A percentile compares a stretch with the other conserved stretches of the same genome.
Conservation (phyloP, 2,113 vertebrate genomes). For the Rhombomys opimus region DNA sequence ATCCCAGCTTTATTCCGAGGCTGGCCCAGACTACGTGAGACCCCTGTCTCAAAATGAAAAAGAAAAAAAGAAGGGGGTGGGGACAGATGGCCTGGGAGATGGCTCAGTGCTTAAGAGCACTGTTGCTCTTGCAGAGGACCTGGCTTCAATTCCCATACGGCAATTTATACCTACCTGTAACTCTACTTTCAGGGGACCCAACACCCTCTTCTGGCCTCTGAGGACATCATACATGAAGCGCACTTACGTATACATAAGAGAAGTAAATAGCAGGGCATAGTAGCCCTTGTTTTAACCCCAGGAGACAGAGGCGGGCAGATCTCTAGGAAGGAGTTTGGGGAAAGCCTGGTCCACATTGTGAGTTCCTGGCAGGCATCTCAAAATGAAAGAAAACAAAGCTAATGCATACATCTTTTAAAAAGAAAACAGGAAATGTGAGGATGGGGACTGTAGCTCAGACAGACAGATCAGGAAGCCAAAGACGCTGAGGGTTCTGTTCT, state of each 20-base stretch:
- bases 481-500: neutral
- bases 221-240: neutral
- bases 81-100: neutral
- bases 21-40: neutral
- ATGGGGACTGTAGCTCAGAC: too few relatives aligned
- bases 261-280: neutral
- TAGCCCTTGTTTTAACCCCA: neutral
- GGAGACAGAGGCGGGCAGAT: neutral
- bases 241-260: neutral
- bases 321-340: neutral
- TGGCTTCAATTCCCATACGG: neutral
- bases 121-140: neutral
- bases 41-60: neutral
- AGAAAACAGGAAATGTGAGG: neutral
- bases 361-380: neutral
- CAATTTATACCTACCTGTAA: neutral
- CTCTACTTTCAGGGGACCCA: neutral
- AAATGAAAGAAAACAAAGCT: neutral
- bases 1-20: neutral
- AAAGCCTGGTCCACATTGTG: neutral
- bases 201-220: neutral
- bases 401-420: neutral
- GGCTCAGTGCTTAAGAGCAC: neutral
- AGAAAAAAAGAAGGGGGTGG: neutral
- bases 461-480: conserved; percentile 1